Percentiles rank a stretch among this genome's conserved stretches.
Conservation (phyloP, 2,797 vertebrate species). For the Silurus lanzhouensis region DNA sequence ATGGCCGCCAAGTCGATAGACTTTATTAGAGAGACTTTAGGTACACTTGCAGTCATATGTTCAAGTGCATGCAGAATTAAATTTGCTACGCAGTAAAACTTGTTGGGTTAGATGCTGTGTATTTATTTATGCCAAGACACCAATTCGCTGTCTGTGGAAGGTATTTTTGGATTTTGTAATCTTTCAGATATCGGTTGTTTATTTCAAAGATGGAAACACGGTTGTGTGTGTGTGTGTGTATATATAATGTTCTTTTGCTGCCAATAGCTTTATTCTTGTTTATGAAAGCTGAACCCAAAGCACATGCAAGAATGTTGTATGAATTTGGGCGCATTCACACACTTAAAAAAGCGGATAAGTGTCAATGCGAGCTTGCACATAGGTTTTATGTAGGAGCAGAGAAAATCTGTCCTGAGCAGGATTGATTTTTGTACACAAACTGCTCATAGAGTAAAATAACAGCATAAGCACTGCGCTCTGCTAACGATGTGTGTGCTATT, state of each 20-base stretch:
- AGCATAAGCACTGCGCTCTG: constrained; percentile 26
- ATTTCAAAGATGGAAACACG: background rate
- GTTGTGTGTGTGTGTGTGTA: background rate
- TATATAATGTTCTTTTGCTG: background rate
- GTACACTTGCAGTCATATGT: background rate
- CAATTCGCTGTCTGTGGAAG: background rate
- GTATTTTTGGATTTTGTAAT: constrained; percentile 4
- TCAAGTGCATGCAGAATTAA: background rate
- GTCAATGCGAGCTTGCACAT: background rate
- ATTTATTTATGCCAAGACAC: background rate
- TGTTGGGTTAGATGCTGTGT: background rate
- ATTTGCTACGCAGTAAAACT: background rate
- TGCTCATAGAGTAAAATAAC: constrained; percentile 15
- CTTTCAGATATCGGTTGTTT: background rate
- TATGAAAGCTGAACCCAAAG: background rate
- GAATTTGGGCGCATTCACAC: background rate
- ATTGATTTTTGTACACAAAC: constrained; percentile 22
- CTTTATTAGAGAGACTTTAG: background rate
- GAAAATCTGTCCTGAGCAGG: background rate
- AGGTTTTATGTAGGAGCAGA: background rate
- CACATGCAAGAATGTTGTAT: background rate
- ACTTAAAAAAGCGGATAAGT: background rate
- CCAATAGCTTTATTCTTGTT: background rate
- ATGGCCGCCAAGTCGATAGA: background rate
- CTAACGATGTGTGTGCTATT: constrained; percentile 59